Base-by-base conservation (phyloP, 2,113 vertebrate genomes). In the Pycnonotus jocosus region DNA sequence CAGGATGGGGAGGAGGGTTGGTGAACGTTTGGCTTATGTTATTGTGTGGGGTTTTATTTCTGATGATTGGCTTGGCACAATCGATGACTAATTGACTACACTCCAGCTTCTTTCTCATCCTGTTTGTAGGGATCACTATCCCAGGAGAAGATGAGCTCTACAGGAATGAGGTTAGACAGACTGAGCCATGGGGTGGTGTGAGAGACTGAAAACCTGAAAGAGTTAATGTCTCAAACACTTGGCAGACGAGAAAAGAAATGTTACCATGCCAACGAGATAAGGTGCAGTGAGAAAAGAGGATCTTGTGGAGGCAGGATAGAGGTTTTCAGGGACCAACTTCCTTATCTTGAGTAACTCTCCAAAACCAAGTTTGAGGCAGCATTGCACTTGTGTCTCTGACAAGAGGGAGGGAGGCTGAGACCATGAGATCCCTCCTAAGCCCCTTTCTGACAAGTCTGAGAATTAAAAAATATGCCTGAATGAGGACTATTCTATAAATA, bases 181-280 rank as follows among this genome's bases (percentile, higher is more conserved):
- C 24, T 45, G 74, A 87, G 30, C 38, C 47, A 24, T 54, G 56
- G 73, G 15, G 4, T 62, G 64, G 24, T 47, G 84, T 25, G n/a
- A 40, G 23, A 53, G 65, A 87, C 54, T 61, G 56, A 61, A 70
- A 70, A 54, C 56, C 48, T 54, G 73, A 87, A 87, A 79, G 84
- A 79, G 73, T 87, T 79, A 87, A 87, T 70, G 40, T 70, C 64
- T 87, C 64, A 54, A 79, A 87, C 73, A 70, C 47, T 87, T 47
- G 64, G 73, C 64, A 62, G 64, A 62, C 2, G 6, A 61, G 56
- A 64, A 45, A 35, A 84, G 47, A 69, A 62, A 47, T 54, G 84
- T 70, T 87, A 54, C 84, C 84, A 87, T 70, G 84, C 73, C 73
- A 78, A 87, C 73, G 3, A 87, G 64, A 87, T 70, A 78, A 78